These are phyloP conservation scores for Aphis gossypii DNA, from an alignment of 1,140 invertebrate species.

Conservation along the genomic window DNA sequence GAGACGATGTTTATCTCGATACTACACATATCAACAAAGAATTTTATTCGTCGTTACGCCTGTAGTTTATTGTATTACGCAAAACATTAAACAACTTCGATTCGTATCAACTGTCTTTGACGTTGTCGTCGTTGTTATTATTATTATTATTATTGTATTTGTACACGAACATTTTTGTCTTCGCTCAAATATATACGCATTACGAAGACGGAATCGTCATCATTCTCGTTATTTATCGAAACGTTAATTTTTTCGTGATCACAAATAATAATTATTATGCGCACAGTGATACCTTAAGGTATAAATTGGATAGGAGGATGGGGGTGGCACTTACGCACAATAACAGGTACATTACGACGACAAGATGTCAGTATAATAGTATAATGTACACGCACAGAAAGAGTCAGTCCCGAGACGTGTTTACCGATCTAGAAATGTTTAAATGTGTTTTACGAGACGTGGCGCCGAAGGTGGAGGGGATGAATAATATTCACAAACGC, in stretches of 20 bases:
- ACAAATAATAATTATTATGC: not conserved
- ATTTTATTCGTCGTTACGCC: not conserved
- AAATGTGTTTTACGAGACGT: not conserved
- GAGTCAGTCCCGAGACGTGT: not conserved
- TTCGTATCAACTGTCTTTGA: not conserved
- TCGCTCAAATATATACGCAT: not conserved
- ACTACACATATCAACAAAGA: not conserved
- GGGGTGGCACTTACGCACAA: not conserved
- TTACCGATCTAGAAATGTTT: constrained; percentile 33
- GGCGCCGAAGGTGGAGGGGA: not conserved
- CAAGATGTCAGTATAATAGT: not conserved
- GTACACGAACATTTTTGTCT: not conserved
- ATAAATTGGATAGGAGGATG: too few relatives aligned
- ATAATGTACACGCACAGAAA: not conserved
- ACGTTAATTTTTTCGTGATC: constrained; percentile 29
- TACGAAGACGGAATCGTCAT: not conserved
- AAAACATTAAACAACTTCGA: constrained; percentile 8
- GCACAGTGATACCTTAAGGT: not conserved
- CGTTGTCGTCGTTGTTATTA: not conserved
- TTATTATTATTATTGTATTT: constrained; percentile 19
- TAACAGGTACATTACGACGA: not conserved
- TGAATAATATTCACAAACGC: constrained; percentile 14
- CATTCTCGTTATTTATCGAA: not conserved
- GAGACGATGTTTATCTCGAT: not conserved
- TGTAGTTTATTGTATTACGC: constrained; percentile 8